Evolutionary conservation across 1,140 invertebrate species (phyloP).

Genomic region (Schlechtendalia chinensis): DNA sequence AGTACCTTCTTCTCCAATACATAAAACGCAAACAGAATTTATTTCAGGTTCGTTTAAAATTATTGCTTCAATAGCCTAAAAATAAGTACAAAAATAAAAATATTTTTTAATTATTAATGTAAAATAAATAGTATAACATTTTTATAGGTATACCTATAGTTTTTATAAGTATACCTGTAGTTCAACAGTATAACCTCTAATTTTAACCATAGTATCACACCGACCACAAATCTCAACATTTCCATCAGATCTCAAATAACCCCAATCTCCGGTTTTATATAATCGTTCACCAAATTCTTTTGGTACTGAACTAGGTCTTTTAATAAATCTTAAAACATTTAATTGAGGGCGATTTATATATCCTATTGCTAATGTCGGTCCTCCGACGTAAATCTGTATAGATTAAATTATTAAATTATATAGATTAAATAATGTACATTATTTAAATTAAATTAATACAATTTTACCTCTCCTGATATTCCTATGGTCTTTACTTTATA

Average conservation of each 20-base stretch:
- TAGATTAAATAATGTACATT: neutral
- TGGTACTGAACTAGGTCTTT: slow-evolving; percentile 49
- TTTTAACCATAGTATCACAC: slow-evolving; percentile 61
- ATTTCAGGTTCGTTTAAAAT: slow-evolving; percentile 58
- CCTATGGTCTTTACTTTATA: slow-evolving; percentile 58
- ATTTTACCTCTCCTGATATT: slow-evolving; percentile 57
- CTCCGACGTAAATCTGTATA: slow-evolving; percentile 59
- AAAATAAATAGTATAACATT: too few relatives aligned
- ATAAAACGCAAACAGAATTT: slow-evolving; percentile 58
- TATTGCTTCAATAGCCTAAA: slow-evolving; percentile 59
- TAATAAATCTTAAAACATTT: slow-evolving; percentile 58
- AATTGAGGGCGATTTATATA: slow-evolving; percentile 61
- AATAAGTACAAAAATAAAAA: neutral
- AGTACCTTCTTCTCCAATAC: slow-evolving; percentile 59
- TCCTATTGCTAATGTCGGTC: slow-evolving; percentile 59
- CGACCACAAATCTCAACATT: slow-evolving; percentile 60
- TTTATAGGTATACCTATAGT: too few relatives aligned
- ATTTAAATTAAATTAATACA: neutral
- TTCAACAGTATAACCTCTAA: slow-evolving; percentile 61
- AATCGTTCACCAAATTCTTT: slow-evolving; percentile 53
- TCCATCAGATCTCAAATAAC: slow-evolving; percentile 59
- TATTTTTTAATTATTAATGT: too few relatives aligned
- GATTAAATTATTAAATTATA: too few relatives aligned
- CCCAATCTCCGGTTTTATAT: slow-evolving; percentile 61
- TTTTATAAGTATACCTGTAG: slow-evolving; percentile 54